Evolutionary conservation across 2,888 invertebrate species (phyloP), one percentile per base, ranked within the genome.

Genomic region (Phorcus lineatus): DNA sequence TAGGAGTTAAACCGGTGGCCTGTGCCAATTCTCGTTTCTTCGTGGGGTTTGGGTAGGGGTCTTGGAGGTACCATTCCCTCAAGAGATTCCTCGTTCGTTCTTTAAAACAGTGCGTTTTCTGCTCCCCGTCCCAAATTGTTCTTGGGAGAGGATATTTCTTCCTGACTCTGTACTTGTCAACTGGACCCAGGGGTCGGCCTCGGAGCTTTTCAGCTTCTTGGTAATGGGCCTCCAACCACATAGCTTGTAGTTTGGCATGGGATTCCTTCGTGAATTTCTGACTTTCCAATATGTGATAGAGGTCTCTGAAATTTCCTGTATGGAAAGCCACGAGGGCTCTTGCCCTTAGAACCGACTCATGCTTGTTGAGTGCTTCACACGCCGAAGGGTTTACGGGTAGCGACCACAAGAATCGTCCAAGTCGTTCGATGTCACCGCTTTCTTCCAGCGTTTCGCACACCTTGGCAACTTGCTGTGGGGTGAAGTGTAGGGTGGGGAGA

Each of bases 91-190:
- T 94, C 92, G 99, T 99, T 86, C 98, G 94, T 94, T 99, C 94
- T 90, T 98, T 98, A 94, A 98, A 98, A 93, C 98, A 98, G 92
- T 98, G 98, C 17, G 97, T 98, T 94, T 98, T 98, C 94, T 98
- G 97, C 92, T 98, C 98, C 74, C 98, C 98, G 93, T 98, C 98
- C 97, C 97, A 98, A 87, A 98, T 98, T 74, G 97, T 98, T 77
- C 97, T 94, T 67, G 97, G 97, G 91, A 97, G 93, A 0, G 98
- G 98, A 91, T 96, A 97, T 95, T 98, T 98, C 95, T 98, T 98
- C 70, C 98, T 94, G 70, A 98, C 97, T 52, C 97, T 95, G 94
- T 98, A 98, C 93, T 98, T 98, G 94, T 98, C 98, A 52, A 98
- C 98, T 1, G 98, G 97, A 0, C 98, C 97, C 78, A 98, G 94